phyloP scores from a whole-genome alignment of 2,113 vertebrate species.

The Arvicanthis niloticus region DNA sequence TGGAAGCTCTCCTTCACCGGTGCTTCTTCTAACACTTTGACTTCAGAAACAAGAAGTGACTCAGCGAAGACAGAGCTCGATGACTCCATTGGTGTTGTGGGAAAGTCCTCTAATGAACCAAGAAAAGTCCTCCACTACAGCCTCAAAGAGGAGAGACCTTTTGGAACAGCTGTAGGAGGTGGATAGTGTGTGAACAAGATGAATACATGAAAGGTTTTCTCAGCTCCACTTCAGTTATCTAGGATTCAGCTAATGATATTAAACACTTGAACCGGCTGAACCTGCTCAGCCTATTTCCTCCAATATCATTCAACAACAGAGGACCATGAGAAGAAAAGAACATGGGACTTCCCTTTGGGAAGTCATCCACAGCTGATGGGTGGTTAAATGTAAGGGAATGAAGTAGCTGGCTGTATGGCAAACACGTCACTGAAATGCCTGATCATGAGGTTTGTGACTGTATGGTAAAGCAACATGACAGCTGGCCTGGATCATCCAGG shows the following conservation, averaged over 20 bases:
- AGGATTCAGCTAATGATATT: background rate
- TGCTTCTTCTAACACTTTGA: background rate
- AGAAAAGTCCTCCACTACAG: background rate
- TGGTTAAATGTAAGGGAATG: background rate
- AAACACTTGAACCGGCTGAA: background rate
- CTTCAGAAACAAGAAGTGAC: slow-evolving; percentile 4
- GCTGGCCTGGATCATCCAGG: background rate
- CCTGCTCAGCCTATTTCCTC: background rate
- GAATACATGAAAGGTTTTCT: background rate
- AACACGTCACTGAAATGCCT: background rate
- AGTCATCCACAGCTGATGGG: background rate
- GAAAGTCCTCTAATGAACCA: background rate
- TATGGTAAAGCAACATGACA: background rate
- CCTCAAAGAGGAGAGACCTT: background rate
- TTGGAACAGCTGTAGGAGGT: background rate
- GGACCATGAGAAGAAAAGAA: slow-evolving; percentile 35
- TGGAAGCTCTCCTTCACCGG: background rate
- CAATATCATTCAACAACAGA: background rate
- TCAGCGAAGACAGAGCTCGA: background rate
- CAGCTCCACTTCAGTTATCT: background rate
- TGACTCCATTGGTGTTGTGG: background rate
- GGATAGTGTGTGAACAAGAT: background rate
- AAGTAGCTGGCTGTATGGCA: background rate
- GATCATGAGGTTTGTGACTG: background rate
- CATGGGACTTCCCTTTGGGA: background rate